Evolutionary conservation across 2,797 vertebrate genomes (phyloP), one percentile per base, ranked within the genome.

Genomic region (Characodon lateralis): DNA sequence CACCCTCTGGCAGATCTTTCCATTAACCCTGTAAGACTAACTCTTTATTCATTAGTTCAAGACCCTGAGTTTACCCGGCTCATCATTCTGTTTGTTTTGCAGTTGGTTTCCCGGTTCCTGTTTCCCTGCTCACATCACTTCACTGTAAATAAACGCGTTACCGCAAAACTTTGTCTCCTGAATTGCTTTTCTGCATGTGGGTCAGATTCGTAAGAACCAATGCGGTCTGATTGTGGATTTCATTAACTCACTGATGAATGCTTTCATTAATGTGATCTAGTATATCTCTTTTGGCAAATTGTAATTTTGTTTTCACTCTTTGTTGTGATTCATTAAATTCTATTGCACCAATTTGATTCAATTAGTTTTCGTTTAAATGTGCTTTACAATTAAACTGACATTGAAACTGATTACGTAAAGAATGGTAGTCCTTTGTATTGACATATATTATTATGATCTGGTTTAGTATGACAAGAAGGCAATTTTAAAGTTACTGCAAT

Each of bases 401-500:
- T 16, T 31, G 59, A 61, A 61, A 31, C 59, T 14, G 65, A n/a
- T 59, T 22, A 22, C 48, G 26, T 73, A 18, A 0, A 59, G 68
- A 14, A 22, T 7, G 51, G 48, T 41, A 10, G 26, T 8, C 7
- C 43, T 73, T 26, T 35, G 18, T 77, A 31, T 74, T 12, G 18
- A 59, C 9, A 53, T 58, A 14, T 65, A 14, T 53, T 2, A 61
- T 51, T 71, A n/a, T 43, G 13, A 22, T n/a, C 65, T 14, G 13
- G 43, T 46, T 69, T 18, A 43, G 48, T 20, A 61, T n/a, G 56
- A 71, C 39, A 31, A 73, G 28, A 71, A 28, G 59, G 51, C 72
- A 31, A 56, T 84, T 84, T 85, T 87, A 81, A 86, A 87, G 84
- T 87, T 71, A 77, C 71, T 78, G 71, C 50, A 76, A 75, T 84